A percentile compares a stretch with the other conserved stretches of the same genome.
Evolutionary conservation across 1,140 invertebrate genomes (phyloP).

Genomic region (Pseudobourletiella spinata): DNA sequence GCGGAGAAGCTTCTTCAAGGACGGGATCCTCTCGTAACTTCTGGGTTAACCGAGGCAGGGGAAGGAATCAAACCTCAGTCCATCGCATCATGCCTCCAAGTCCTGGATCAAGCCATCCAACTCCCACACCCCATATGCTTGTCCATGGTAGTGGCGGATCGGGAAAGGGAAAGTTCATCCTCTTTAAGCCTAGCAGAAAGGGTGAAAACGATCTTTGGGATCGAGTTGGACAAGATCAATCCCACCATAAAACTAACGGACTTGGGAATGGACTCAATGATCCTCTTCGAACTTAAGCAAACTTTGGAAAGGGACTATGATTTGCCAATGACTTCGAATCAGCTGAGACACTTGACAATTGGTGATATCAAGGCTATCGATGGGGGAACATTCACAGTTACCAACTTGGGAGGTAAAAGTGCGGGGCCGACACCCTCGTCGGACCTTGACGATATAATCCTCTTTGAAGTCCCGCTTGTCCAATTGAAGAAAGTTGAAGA

Average conservation of each 20-base stretch:
- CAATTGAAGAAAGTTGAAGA: background rate
- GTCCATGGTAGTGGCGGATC: background rate
- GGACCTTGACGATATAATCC: background rate
- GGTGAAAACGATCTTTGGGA: conserved; percentile 75
- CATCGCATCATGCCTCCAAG: background rate
- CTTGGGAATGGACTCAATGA: conserved; percentile 92
- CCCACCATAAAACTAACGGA: conserved; percentile 64
- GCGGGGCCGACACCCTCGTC: background rate
- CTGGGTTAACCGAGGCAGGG: no score
- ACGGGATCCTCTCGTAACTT: background rate
- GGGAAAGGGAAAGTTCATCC: background rate
- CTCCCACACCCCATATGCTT: background rate
- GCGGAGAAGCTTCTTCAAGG: conserved; percentile 62
- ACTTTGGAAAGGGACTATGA: conserved; percentile 68
- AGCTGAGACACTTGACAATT: background rate
- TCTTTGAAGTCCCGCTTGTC: background rate
- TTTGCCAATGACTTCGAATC: conserved; percentile 1
- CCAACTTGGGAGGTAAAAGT: background rate
- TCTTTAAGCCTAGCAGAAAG: conserved; percentile 56
- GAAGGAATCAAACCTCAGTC: background rate
- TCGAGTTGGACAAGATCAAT: conserved; percentile 68
- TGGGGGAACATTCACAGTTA: background rate
- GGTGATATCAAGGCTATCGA: background rate
- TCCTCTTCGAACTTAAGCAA: conserved; percentile 81
- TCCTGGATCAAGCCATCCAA: background rate